Evolutionary conservation across 1,140 invertebrate species (phyloP).

Genomic region (Microplitis demolitor): DNA sequence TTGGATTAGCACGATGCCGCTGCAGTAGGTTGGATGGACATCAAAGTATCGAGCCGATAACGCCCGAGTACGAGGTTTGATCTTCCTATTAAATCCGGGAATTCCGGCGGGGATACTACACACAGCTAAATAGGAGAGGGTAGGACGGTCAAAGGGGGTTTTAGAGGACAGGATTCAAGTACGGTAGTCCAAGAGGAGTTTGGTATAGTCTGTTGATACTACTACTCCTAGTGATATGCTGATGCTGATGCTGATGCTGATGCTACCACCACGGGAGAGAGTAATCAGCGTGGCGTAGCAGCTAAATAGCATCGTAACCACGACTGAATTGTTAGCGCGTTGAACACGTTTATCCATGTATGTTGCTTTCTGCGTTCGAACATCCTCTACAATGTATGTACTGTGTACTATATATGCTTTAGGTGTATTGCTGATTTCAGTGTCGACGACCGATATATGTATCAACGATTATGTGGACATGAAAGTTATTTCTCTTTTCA

Average conservation of each 20-base stretch:
- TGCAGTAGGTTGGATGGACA: constrained; percentile 20
- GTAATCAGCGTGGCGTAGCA: constrained; percentile 51
- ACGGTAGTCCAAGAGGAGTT: not conserved
- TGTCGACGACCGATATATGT: too few relatives aligned
- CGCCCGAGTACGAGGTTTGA: constrained; percentile 40
- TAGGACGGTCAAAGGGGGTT: not conserved
- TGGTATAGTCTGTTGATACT: not conserved
- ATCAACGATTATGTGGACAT: too few relatives aligned
- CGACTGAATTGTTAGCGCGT: constrained; percentile 54
- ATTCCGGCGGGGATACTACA: constrained; percentile 15
- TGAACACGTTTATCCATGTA: constrained; percentile 47
- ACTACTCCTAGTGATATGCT: too few relatives aligned
- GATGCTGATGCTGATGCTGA: too few relatives aligned
- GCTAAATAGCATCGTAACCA: constrained; percentile 54
- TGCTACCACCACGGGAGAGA: constrained; percentile 29
- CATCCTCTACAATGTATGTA: not conserved
- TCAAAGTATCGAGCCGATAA: constrained; percentile 29
- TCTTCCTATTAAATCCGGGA: constrained; percentile 50
- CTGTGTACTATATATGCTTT: not conserved
- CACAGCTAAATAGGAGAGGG: too few relatives aligned
- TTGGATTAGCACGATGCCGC: constrained; percentile 22
- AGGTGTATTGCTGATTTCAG: not conserved
- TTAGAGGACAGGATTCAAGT: not conserved
- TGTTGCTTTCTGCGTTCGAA: constrained; percentile 31
- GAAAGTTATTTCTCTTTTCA: too few relatives aligned